A percentile compares a stretch with the other conserved stretches of the same genome.
These are phyloP conservation scores for Eupithecia exiguata DNA, from an alignment of 2,888 invertebrate genomes.

Conservation along the genomic window DNA sequence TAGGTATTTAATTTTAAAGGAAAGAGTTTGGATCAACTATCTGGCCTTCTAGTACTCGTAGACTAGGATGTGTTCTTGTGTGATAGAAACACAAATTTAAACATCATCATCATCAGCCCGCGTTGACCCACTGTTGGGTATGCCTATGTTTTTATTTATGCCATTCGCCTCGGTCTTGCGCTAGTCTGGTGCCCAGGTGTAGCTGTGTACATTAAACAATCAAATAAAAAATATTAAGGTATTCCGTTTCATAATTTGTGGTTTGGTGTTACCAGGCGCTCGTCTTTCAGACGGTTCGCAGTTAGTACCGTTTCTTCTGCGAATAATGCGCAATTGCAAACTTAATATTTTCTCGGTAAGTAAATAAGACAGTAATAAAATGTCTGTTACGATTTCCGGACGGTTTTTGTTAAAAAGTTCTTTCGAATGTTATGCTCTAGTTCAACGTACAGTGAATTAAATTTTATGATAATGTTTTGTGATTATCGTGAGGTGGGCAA, in stretches of 20 bases:
- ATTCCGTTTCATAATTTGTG: neutral
- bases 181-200: too few relatives aligned
- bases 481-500: conserved; percentile 1
- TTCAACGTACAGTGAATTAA: conserved; percentile 28
- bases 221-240: neutral
- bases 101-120: neutral
- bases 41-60: too few relatives aligned
- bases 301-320: conserved; percentile 30
- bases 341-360: conserved; percentile 40
- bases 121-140: too few relatives aligned
- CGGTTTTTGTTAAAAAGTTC: conserved; percentile 29
- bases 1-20: neutral
- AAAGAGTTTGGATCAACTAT: neutral
- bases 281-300: neutral
- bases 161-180: too few relatives aligned
- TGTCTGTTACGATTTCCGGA: conserved; percentile 40
- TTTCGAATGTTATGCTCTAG: conserved; percentile 36
- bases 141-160: too few relatives aligned
- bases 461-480: conserved; percentile 18
- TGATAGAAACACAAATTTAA: neutral
- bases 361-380: conserved; percentile 39
- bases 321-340: conserved; percentile 30
- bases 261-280: neutral
- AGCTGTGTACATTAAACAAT: too few relatives aligned
- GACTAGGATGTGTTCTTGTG: neutral